Percentiles rank a stretch among this genome's conserved stretches.
phyloP scores from a whole-genome alignment of 2,888 invertebrate species.

The Nasonovia ribisnigri region DNA sequence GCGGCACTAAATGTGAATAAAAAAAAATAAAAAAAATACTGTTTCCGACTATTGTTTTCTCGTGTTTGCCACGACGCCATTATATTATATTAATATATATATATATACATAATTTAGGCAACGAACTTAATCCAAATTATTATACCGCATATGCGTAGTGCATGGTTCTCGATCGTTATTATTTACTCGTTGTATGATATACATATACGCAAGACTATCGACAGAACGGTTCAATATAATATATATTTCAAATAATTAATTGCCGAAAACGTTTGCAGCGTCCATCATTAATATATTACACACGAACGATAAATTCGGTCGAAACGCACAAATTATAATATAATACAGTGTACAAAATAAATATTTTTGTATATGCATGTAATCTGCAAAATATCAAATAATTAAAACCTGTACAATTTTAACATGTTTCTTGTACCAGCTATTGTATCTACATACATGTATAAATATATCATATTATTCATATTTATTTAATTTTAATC shows the following conservation, averaged over 20 bases:
- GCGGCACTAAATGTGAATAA: not conserved
- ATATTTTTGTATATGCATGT: not conserved
- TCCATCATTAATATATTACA: not conserved
- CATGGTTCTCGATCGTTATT: not conserved
- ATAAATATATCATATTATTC: not conserved
- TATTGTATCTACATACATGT: not conserved
- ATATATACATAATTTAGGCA: not conserved
- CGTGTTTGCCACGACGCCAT: not conserved
- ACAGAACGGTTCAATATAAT: not conserved
- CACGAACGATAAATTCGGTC: not conserved
- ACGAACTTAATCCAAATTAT: constrained; percentile 2
- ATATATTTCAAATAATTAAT: not conserved
- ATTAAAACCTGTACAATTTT: not conserved
- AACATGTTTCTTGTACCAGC: not conserved
- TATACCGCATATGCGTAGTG: not conserved
- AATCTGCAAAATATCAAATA: not conserved
- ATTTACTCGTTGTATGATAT: not conserved
- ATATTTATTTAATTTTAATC: not conserved
- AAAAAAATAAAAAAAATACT: not conserved
- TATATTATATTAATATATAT: not conserved
- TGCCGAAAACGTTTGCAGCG: not conserved
- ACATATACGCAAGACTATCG: not conserved
- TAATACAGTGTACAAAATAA: not conserved
- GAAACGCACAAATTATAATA: not conserved
- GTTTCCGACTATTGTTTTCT: not conserved